phyloP scores from a whole-genome alignment of 64 coral and sea anemone genomes.

The Acropora tenuis region DNA sequence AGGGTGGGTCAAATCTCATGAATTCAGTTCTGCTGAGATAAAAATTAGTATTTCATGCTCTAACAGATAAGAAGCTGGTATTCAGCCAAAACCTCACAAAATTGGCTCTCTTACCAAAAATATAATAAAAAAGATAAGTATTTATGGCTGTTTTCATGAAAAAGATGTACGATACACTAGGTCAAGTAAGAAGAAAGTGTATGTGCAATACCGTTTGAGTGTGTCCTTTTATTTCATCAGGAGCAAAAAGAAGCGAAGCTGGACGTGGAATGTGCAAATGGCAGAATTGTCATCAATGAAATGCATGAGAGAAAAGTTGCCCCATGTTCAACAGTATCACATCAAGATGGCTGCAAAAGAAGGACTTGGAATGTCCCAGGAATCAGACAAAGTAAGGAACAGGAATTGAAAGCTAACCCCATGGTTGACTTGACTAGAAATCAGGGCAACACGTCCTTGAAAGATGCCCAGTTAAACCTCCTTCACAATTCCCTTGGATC shows the following conservation, averaged over 20 bases:
- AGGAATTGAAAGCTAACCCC: background rate
- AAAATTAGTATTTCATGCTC: no score
- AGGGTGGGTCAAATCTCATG: no score
- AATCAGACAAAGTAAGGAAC: background rate
- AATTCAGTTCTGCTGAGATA: no score
- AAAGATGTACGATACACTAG: no score
- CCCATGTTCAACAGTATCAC: background rate
- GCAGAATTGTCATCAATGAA: background rate
- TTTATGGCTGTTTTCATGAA: no score
- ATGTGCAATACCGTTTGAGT: background rate
- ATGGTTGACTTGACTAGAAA: conserved; percentile 17
- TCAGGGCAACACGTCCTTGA: background rate
- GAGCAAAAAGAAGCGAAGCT: background rate
- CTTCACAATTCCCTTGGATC: background rate
- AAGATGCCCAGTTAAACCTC: background rate
- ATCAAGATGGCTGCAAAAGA: background rate
- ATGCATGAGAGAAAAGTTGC: background rate
- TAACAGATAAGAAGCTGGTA: no score
- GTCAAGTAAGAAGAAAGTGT: no score
- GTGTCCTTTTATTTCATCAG: background rate
- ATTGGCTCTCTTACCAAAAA: no score
- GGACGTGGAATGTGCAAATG: background rate
- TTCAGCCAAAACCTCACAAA: no score
- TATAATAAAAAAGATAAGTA: no score
- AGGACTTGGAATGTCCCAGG: background rate